phyloP scores from a whole-genome alignment of 37 sponge, comb jelly and placozoan genomes.

The Cladorhizidae sp. region DNA sequence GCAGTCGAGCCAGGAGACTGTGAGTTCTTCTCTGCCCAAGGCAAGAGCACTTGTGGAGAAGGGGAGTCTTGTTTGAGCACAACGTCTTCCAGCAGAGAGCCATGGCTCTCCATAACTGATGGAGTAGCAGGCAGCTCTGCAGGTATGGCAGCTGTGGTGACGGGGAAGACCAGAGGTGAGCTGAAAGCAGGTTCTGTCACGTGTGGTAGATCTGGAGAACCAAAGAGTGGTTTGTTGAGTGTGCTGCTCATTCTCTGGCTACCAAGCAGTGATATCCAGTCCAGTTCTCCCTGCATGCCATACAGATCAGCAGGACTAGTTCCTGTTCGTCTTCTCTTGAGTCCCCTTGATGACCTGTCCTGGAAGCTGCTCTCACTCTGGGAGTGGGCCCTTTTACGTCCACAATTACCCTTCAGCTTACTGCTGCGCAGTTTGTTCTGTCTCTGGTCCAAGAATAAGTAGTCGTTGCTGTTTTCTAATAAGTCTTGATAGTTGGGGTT shows the following conservation, averaged over 20 bases:
- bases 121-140: constrained; percentile 13
- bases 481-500: constrained; percentile 73
- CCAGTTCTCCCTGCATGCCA: constrained; percentile 62
- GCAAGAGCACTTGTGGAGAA: constrained; percentile 47
- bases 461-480: constrained; percentile 23
- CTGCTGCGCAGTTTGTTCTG: not conserved
- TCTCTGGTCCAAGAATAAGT: not conserved
- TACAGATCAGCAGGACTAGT: constrained; percentile 32
- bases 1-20: constrained; percentile 25
- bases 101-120: not conserved
- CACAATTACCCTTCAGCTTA: constrained; percentile 20
- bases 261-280: constrained; percentile 66
- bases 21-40: constrained; percentile 52
- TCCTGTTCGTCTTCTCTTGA: constrained; percentile 7
- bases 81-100: constrained; percentile 30
- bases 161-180: constrained; percentile 45
- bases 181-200: constrained; percentile 45
- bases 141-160: not conserved
- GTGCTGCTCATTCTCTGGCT: constrained; percentile 54
- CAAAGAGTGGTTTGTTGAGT: constrained; percentile 43
- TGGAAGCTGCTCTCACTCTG: constrained; percentile 6
- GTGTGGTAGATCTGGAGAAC: constrained; percentile 46
- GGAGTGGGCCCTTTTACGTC: constrained; percentile 24
- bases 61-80: constrained; percentile 60
- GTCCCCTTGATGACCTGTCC: not conserved